A percentile compares a stretch with the other conserved stretches of the same genome.
These are phyloP conservation scores for Drosophila kurseongensis DNA, from an alignment of 1,140 invertebrate genomes.

Conservation along the genomic window DNA sequence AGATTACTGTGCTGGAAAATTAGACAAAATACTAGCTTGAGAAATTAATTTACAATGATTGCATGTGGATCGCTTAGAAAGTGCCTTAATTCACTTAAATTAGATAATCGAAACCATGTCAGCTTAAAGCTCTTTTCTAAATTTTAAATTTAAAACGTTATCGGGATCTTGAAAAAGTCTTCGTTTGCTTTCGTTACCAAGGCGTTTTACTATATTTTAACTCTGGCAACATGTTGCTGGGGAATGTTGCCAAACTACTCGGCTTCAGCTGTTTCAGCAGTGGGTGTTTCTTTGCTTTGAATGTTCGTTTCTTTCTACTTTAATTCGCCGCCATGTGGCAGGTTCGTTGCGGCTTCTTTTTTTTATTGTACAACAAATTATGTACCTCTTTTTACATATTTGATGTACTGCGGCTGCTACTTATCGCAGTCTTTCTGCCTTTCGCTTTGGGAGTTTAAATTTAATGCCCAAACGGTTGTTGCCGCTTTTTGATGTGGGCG, in stretches of 20 bases:
- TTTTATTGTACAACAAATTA: slow-evolving; percentile 69
- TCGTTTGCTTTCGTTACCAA: neutral
- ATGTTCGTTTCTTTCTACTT: slow-evolving; percentile 2
- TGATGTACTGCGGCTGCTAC: slow-evolving; percentile 52
- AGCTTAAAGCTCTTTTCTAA: neutral
- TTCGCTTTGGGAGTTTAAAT: slow-evolving; percentile 51
- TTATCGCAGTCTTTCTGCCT: slow-evolving; percentile 28
- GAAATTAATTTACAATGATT: neutral
- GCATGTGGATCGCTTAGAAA: too few species aligned
- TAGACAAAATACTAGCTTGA: too few species aligned
- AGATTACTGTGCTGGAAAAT: neutral
- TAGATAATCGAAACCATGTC: neutral
- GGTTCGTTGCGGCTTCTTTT: slow-evolving; percentile 49
- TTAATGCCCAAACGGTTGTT: slow-evolving; percentile 64
- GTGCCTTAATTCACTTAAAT: too few species aligned
- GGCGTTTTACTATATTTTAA: neutral
- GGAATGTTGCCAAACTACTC: slow-evolving; percentile 26
- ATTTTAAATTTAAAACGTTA: neutral
- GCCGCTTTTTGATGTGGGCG: slow-evolving; percentile 73
- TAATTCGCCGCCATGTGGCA: slow-evolving; percentile 45
- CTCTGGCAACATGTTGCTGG: slow-evolving; percentile 13
- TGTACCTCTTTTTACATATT: slow-evolving; percentile 64
- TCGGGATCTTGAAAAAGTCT: too few species aligned
- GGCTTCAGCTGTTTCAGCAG: slow-evolving; percentile 13
- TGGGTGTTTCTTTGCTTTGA: slow-evolving; percentile 10